Percentiles rank a stretch among this genome's conserved stretches.
These are phyloP conservation scores for Odontothrips loti DNA, from an alignment of 2,888 invertebrate species.

Conservation along the genomic window DNA sequence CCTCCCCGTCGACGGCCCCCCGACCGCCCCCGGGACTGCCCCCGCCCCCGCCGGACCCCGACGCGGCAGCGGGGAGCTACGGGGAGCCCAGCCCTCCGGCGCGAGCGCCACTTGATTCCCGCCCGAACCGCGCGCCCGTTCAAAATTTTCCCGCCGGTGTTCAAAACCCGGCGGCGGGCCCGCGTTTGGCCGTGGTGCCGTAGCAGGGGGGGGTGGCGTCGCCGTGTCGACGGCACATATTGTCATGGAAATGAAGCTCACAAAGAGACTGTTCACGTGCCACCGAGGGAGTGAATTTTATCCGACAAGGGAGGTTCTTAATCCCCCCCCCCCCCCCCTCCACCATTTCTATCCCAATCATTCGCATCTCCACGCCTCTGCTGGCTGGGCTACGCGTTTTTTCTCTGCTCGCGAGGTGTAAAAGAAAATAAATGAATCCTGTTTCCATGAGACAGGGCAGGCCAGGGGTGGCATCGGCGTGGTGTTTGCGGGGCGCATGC, in stretches of 20 bases:
- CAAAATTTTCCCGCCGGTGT: too few species aligned
- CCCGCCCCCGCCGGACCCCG: too few species aligned
- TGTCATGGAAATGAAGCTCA: conserved; percentile 11
- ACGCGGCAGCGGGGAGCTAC: not conserved
- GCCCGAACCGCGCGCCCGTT: too few species aligned
- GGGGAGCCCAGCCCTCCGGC: not conserved
- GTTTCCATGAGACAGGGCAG: not conserved
- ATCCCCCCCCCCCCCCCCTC: not conserved
- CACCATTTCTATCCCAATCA: not conserved
- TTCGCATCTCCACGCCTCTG: not conserved
- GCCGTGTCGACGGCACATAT: not conserved
- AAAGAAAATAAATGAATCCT: conserved; percentile 19
- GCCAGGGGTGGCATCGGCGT: not conserved
- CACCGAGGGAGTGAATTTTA: conserved; percentile 9
- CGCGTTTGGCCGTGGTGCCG: not conserved
- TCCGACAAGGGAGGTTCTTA: conserved; percentile 8
- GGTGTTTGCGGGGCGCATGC: not conserved
- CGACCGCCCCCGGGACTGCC: not conserved
- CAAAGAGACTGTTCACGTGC: conserved; percentile 10
- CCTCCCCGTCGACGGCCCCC: not conserved
- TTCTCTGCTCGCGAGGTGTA: not conserved
- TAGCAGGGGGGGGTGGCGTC: not conserved
- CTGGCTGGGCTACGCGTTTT: not conserved
- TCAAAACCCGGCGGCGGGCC: not conserved
- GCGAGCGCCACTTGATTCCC: not conserved